These are phyloP conservation scores for Corythoichthys intestinalis DNA, from an alignment of 2,113 vertebrate genomes.

Conservation along the genomic window DNA sequence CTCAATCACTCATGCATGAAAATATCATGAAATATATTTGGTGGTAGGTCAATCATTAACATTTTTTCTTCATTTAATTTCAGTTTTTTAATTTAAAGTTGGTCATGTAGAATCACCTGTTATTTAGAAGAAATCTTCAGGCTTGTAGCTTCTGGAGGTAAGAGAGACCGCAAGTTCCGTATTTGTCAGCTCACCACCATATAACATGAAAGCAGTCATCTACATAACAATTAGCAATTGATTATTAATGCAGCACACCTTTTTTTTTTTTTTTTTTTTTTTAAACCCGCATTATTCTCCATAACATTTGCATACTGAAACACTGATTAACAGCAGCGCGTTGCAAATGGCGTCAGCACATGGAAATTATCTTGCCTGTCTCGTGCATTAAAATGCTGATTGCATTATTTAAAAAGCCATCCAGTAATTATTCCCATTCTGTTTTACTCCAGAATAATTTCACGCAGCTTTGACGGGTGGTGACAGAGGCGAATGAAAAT, in stretches of 20 bases:
- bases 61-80: too few relatives aligned
- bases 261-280: not conserved
- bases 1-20: too few relatives aligned
- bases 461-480: not conserved
- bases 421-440: slow-evolving; percentile 7
- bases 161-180: not conserved
- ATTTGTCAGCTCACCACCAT: not conserved
- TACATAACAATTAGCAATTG: slow-evolving; percentile 8
- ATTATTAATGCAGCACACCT: not conserved
- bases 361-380: not conserved
- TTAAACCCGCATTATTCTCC: not conserved
- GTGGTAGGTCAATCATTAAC: too few relatives aligned
- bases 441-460: not conserved
- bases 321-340: not conserved
- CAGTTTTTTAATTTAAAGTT: too few relatives aligned
- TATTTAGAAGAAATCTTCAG: too few relatives aligned
- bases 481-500: not conserved
- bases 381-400: slow-evolving; percentile 6
- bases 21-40: too few relatives aligned
- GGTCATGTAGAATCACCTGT: too few relatives aligned
- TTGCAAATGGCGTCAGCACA: not conserved
- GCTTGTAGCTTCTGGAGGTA: too few relatives aligned
- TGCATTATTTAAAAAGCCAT: slow-evolving; percentile 8
- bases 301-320: slow-evolving; percentile 1
- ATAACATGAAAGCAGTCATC: not conserved